phyloP scores from a whole-genome alignment of 1,140 invertebrate genomes.

The Carposina sasakii region DNA sequence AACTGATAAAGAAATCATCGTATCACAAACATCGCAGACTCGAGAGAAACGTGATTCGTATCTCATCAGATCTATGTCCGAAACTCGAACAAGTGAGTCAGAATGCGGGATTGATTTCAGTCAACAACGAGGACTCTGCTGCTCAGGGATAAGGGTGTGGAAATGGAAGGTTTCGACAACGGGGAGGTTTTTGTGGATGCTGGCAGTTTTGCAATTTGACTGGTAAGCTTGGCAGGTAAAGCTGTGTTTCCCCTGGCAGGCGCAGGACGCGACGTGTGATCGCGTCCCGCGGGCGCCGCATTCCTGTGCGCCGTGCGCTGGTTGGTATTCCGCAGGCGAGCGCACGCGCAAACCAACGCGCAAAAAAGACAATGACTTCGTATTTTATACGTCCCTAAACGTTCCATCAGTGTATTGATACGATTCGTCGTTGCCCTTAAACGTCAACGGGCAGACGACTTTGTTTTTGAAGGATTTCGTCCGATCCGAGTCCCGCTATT shows the following conservation, averaged over 20 bases:
- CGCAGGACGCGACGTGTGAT: slow-evolving; percentile 17
- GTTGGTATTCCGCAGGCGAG: slow-evolving; percentile 50
- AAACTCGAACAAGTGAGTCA: slow-evolving; percentile 10
- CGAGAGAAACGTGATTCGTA: slow-evolving; percentile 15
- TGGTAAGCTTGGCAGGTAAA: too few relatives aligned
- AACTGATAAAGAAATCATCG: slow-evolving; percentile 36
- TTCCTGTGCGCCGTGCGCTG: slow-evolving; percentile 43
- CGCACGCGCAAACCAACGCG: slow-evolving; percentile 48
- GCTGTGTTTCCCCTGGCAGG: slow-evolving; percentile 9
- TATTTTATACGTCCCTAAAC: slow-evolving; percentile 61
- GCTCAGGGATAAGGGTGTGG: too few relatives aligned
- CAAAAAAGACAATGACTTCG: slow-evolving; percentile 63
- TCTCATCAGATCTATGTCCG: slow-evolving; percentile 19
- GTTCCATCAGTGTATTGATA: slow-evolving; percentile 58
- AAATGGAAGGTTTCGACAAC: too few relatives aligned
- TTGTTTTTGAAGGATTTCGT: slow-evolving; percentile 29
- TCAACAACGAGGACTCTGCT: too few relatives aligned
- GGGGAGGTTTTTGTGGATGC: too few relatives aligned
- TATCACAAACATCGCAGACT: slow-evolving; percentile 17
- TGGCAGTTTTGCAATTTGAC: too few relatives aligned
- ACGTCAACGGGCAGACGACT: slow-evolving; percentile 34
- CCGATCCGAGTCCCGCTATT: slow-evolving; percentile 25
- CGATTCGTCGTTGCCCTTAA: slow-evolving; percentile 43
- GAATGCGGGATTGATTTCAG: slow-evolving; percentile 5
- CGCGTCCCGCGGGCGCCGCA: too few relatives aligned